phyloP scores from a whole-genome alignment of 1,140 invertebrate species.

The Trichoplusia ni region DNA sequence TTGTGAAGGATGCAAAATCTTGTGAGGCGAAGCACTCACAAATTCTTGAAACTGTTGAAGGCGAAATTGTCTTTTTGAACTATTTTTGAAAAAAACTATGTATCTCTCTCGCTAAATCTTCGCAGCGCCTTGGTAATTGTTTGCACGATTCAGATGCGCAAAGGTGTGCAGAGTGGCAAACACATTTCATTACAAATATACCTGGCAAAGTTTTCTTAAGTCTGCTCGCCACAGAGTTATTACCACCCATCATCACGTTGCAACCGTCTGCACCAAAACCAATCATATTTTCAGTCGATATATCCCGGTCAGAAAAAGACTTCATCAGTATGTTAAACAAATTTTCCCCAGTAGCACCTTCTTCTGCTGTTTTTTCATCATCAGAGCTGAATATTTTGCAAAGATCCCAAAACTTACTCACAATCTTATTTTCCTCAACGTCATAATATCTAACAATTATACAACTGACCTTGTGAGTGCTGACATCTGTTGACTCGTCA shows the following conservation, averaged over 20 bases:
- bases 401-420: no score
- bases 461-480: no score
- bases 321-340: background rate
- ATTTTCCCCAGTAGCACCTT: background rate
- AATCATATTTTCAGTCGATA: background rate
- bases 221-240: constrained; percentile 15
- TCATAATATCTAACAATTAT: no score
- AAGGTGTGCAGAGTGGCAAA: constrained; percentile 37
- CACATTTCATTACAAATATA: constrained; percentile 33
- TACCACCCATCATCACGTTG: constrained; percentile 21
- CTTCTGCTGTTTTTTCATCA: no score
- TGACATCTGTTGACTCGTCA: no score
- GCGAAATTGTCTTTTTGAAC: constrained; percentile 8
- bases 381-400: no score
- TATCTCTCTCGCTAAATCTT: constrained; percentile 23
- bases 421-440: no score
- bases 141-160: constrained; percentile 31
- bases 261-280: constrained; percentile 14
- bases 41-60: constrained; percentile 20
- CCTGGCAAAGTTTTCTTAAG: constrained; percentile 23
- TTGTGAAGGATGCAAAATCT: constrained; percentile 52
- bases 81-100: constrained; percentile 26
- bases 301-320: background rate
- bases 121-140: constrained; percentile 23
- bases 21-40: background rate